Percentiles rank a stretch among this genome's conserved stretches.
Conservation (phyloP, 1,140 invertebrate genomes). For the Lycorma delicatula region DNA sequence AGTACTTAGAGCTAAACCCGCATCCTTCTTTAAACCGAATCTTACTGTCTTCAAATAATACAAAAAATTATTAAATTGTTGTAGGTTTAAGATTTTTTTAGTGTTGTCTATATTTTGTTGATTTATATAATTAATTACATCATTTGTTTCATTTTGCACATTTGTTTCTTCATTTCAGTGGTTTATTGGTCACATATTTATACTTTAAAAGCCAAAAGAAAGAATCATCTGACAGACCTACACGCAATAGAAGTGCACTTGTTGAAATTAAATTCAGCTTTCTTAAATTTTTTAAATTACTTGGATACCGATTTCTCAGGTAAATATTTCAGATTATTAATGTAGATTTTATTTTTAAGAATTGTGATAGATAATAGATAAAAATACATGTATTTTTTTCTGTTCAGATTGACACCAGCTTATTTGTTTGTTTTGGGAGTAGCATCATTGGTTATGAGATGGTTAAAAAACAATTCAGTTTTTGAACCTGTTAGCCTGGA, state of each 20-base stretch:
- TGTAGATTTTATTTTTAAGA: neutral
- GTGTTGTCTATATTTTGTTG: too few relatives aligned
- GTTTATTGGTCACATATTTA: constrained; percentile 62
- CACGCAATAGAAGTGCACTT: constrained; percentile 9
- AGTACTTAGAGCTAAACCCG: too few relatives aligned
- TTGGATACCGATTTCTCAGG: constrained; percentile 57
- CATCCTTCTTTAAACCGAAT: too few relatives aligned
- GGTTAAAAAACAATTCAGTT: constrained; percentile 54
- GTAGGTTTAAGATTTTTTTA: too few relatives aligned
- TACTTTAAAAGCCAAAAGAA: constrained; percentile 43
- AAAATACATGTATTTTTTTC: neutral
- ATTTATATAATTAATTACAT: too few relatives aligned
- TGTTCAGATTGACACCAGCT: constrained; percentile 59
- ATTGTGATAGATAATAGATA: too few relatives aligned
- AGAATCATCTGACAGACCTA: constrained; percentile 1
- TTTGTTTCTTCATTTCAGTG: constrained; percentile 46
- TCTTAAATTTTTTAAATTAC: constrained; percentile 46
- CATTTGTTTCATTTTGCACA: too few relatives aligned
- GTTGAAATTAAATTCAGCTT: constrained; percentile 30
- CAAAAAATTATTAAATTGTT: too few relatives aligned
- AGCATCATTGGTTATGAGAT: constrained; percentile 59
- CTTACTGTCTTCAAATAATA: too few relatives aligned
- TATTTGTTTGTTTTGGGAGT: constrained; percentile 69
- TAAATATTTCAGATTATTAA: constrained; percentile 27
- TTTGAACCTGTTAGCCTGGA: constrained; percentile 65